phyloP scores from a whole-genome alignment of 2,113 vertebrate genomes.

The Brachyhypopomus gauderio region DNA sequence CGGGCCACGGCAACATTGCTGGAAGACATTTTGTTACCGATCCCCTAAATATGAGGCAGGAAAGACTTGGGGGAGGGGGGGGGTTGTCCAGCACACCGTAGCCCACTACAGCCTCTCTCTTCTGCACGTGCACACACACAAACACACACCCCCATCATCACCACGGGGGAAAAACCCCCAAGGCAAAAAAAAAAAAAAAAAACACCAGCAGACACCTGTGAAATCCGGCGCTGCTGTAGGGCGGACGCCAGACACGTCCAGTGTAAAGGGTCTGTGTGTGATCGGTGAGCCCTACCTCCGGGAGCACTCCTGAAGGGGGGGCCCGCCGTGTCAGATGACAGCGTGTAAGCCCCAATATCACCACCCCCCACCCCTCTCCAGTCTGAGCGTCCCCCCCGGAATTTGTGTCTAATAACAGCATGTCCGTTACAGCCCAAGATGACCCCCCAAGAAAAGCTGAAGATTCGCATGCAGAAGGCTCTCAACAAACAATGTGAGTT shows the following conservation, averaged over 20 bases:
- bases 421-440: constrained; percentile 85
- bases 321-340: too few relatives aligned
- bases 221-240: not conserved
- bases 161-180: not conserved
- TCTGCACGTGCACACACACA: constrained; percentile 29
- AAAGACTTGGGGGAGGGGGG: not conserved
- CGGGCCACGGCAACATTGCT: not conserved
- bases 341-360: constrained; percentile 13
- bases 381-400: not conserved
- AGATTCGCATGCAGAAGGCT: constrained; percentile 90
- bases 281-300: too few relatives aligned
- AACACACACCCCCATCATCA: not conserved
- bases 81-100: too few relatives aligned
- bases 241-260: not conserved
- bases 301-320: too few relatives aligned
- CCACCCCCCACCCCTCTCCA: constrained; percentile 4
- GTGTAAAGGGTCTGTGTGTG: not conserved
- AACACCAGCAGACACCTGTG: constrained; percentile 1
- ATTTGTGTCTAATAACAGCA: constrained; percentile 59
- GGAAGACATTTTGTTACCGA: constrained; percentile 22
- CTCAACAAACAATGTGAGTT: constrained; percentile 91
- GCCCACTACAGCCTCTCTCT: not conserved
- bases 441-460: constrained; percentile 90
- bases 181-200: not conserved
- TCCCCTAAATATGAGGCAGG: not conserved